Base-by-base conservation (phyloP, 1,140 invertebrate genomes). In the Phthorimaea operculella region DNA sequence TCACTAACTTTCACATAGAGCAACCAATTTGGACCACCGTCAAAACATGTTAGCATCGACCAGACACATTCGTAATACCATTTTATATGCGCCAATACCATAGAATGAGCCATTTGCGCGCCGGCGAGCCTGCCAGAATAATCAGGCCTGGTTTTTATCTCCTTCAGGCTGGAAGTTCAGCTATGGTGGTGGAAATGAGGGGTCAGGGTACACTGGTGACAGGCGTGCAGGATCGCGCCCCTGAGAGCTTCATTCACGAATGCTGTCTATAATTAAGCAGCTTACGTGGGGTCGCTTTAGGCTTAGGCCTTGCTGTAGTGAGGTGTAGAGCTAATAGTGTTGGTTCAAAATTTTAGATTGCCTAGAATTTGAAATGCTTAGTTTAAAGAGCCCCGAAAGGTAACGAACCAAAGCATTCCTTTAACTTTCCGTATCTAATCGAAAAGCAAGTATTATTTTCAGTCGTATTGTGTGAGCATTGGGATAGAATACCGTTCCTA, bases 231-330 rank as follows among this genome's bases (percentile, higher is more conserved):
- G 10, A 39, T 10, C 44, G 15, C 3, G 15, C 7, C 12, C 52
- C 62, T 62, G 55, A 63, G 54, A 58, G 58, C 58, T 55, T 59
- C 55, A 66, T 66, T 58, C 61, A 58, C 59, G 59, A 66, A 66
- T 66, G 61, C 57, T 51, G 33, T 67, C 62, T 64, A 67, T 67
- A 67, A 67, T 67, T 67, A 64, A 67, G 62, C 51, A 67, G 64
- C 62, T 64, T 58, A 59, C 51, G 55, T 44, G 57, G 15, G 57
- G 51, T 6, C 6, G 21, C 21, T 17, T 60, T 44, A 28, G 49
- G 21, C 55, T 47, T 49, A 57, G 44, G 44, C 33, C 34, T 54
- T 33, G 51, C 21, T 34, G 1, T 3, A 12, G 36, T 39, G n/a
- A 5, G 36, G 10, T 39, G 36, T 12, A 11, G 33, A 34, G 11